Conservation (phyloP, 2,113 vertebrate genomes). For the Rhinolophus sinicus region DNA sequence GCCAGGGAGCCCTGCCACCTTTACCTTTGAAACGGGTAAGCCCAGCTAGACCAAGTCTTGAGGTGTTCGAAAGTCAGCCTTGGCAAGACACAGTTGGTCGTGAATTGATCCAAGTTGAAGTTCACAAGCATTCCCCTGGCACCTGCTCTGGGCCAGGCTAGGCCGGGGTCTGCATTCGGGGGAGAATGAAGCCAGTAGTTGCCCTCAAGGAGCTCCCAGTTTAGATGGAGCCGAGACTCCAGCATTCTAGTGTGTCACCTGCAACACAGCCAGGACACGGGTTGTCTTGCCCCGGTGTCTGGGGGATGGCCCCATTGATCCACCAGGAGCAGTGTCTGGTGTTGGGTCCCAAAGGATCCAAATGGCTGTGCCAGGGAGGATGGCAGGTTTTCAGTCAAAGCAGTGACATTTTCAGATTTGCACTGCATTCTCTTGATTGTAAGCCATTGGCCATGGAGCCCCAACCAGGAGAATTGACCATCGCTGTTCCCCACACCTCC, state of each 20-base stretch:
- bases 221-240: background rate
- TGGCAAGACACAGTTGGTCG: background rate
- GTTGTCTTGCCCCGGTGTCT: background rate
- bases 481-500: too few species aligned
- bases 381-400: background rate
- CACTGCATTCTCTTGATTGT: background rate
- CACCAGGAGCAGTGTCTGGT: background rate
- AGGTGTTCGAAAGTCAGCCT: background rate
- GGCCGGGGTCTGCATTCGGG: background rate
- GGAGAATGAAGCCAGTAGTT: background rate
- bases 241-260: background rate
- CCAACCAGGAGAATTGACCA: background rate
- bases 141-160: background rate
- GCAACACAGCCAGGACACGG: background rate
- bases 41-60: background rate
- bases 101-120: background rate
- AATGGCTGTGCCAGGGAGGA: background rate
- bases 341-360: background rate
- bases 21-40: too few species aligned
- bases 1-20: background rate
- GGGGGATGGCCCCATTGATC: fast-evolving
- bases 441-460: background rate
- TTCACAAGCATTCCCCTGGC: background rate
- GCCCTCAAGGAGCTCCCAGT: background rate
- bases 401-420: background rate